Evolutionary conservation across 2,888 invertebrate genomes (phyloP), one percentile per base, ranked within the genome.

Genomic region (Diarsia dahlii): DNA sequence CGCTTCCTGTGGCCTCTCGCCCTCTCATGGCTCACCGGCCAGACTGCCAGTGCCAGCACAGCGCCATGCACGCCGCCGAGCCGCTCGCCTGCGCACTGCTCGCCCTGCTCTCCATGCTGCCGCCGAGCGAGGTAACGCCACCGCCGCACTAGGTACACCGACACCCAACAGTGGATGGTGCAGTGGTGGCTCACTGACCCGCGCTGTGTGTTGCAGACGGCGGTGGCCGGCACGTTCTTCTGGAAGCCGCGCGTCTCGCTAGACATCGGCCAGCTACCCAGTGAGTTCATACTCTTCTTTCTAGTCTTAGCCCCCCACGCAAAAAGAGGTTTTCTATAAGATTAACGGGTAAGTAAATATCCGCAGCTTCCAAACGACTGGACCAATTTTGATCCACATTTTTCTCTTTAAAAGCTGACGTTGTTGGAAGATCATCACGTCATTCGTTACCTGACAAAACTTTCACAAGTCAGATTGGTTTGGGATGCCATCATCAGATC

Each of bases 201-300:
- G n/a, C n/a, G 15, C 34, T 6, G 13, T 62, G 18, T 64, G 50
- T 82, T 68, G 64, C 74, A 85, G 84, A 78, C 78, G 20, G 60
- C 74, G 34, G 68, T 78, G 52, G 86, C 86, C 23, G 86, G 86
- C 10, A 76, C 71, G 28, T 82, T 85, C 73, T 86, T 82, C 74
- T 85, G 86, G 86, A 82, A 84, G 63, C 86, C 86, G 45, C 82
- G 86, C 12, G 65, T 82, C 52, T 81, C 68, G 45, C 76, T 87
- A 13, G 72, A 84, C 28, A 52, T 84, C 34, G 20, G 54, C 13
- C 0, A 50, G 6, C 71, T 77, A 12, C 23, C 20, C 12, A 0
- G 82, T 82, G n/a, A 82, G 82, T 78, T n/a, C 39, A 48, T 20
- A 15, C 15, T 34, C 64, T 28, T 45, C 18, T 28, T 28, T 2